Evolutionary conservation across 2,113 vertebrate species (phyloP).

Genomic region (Crotalus tigris): DNA sequence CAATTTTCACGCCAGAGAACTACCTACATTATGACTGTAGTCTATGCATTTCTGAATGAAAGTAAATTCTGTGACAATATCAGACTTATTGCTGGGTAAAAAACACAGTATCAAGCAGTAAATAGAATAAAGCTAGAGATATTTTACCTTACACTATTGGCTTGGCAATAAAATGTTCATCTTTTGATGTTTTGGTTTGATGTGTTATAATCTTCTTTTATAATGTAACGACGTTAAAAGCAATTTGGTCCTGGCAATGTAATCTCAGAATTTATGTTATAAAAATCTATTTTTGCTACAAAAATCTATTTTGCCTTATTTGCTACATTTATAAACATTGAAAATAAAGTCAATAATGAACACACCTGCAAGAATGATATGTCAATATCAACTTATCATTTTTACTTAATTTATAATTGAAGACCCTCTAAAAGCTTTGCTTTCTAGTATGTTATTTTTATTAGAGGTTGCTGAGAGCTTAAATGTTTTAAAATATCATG

Average conservation of each 20-base stretch:
- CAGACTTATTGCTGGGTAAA: background rate
- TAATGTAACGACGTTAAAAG: slow-evolving; percentile 44
- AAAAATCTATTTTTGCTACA: slow-evolving; percentile 46
- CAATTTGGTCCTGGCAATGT: slow-evolving; percentile 29
- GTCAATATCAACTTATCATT: slow-evolving; percentile 32
- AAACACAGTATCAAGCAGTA: background rate
- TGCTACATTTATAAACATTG: slow-evolving; percentile 42
- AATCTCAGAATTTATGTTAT: slow-evolving; percentile 45
- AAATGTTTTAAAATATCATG: slow-evolving; percentile 52
- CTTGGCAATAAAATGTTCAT: slow-evolving; percentile 38
- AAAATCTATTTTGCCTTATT: slow-evolving; percentile 50
- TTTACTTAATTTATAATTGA: slow-evolving; percentile 57
- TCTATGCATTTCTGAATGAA: too few species aligned
- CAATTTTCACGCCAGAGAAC: slow-evolving; percentile 37
- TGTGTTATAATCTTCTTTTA: slow-evolving; percentile 20
- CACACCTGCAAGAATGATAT: slow-evolving; percentile 17
- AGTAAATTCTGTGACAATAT: background rate
- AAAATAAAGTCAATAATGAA: slow-evolving; percentile 53
- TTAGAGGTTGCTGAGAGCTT: slow-evolving; percentile 36
- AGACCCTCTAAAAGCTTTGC: slow-evolving; percentile 46
- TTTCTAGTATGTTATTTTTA: slow-evolving; percentile 52
- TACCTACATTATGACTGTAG: slow-evolving; percentile 23
- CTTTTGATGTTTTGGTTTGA: slow-evolving; percentile 43
- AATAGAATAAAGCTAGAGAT: slow-evolving; percentile 4
- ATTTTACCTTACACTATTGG: slow-evolving; percentile 28